phyloP scores from a whole-genome alignment of 2,797 vertebrate genomes.

The Trichosurus vulpecula region DNA sequence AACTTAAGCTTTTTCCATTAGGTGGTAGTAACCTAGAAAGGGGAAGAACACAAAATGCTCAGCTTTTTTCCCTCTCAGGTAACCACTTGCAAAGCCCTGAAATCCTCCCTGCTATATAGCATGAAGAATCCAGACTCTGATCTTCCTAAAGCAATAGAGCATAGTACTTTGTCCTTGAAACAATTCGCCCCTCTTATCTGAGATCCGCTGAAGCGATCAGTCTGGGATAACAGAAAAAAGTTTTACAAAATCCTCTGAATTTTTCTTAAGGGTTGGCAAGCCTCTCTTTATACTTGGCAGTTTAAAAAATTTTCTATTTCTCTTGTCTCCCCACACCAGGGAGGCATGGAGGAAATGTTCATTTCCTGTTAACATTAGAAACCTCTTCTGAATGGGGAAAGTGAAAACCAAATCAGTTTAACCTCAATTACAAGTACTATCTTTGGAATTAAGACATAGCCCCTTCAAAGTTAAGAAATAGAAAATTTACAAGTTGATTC shows the following conservation, averaged over 20 bases:
- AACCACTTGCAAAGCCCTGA: conserved; percentile 19
- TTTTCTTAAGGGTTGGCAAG: background rate
- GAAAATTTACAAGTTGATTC: conserved; percentile 21
- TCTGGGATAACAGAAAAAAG: background rate
- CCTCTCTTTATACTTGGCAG: background rate
- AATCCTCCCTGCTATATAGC: background rate
- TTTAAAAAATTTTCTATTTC: background rate
- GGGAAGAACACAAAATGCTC: background rate
- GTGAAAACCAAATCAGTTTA: conserved; percentile 37
- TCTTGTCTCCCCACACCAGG: background rate
- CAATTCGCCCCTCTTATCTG: background rate
- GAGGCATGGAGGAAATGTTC: conserved; percentile 14
- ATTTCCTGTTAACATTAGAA: conserved; percentile 11
- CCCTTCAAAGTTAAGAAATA: conserved; percentile 11
- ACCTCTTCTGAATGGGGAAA: conserved; percentile 38
- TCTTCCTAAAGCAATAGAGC: conserved; percentile 26
- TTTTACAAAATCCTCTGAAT: background rate
- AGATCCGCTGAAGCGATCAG: background rate
- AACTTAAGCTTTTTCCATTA: conserved; percentile 38
- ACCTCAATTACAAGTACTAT: conserved; percentile 11
- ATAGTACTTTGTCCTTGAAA: conserved; percentile 30
- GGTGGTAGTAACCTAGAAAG: conserved; percentile 39
- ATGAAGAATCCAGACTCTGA: conserved; percentile 13
- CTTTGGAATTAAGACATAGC: background rate
- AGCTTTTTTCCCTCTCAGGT: conserved; percentile 14